Evolutionary conservation across 2,888 invertebrate genomes (phyloP).

Genomic region (Pseudococcus jackbeardsleyi): DNA sequence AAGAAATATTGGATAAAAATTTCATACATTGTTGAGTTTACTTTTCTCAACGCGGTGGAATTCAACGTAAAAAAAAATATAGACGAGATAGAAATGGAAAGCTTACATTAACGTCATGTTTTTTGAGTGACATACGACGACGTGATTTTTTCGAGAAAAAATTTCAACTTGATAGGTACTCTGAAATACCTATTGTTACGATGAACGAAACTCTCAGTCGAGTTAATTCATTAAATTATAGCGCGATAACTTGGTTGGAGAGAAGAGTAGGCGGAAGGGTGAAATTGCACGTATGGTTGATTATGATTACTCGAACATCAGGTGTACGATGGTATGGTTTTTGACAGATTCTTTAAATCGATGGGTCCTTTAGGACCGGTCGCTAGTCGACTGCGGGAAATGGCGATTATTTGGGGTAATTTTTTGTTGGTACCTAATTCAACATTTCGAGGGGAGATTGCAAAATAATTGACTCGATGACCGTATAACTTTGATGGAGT

Average conservation of each 20-base stretch:
- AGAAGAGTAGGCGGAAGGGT: background rate
- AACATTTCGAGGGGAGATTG: background rate
- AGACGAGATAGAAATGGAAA: too few relatives aligned
- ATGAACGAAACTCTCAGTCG: too few relatives aligned
- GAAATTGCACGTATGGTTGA: background rate
- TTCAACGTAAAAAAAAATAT: background rate
- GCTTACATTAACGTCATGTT: too few relatives aligned
- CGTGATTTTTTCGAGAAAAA: too few relatives aligned
- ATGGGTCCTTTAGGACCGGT: background rate
- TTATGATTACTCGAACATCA: background rate
- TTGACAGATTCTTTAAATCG: constrained; percentile 1
- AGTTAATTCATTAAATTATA: too few relatives aligned
- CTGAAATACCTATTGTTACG: too few relatives aligned
- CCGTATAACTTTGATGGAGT: background rate
- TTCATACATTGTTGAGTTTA: too few relatives aligned
- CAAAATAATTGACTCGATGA: background rate
- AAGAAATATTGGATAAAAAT: background rate
- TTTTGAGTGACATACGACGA: too few relatives aligned
- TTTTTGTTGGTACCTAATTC: background rate
- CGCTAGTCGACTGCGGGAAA: background rate
- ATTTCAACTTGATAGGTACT: too few relatives aligned
- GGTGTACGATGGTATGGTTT: background rate
- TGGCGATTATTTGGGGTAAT: background rate
- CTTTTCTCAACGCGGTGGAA: background rate
- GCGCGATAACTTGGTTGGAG: too few relatives aligned